Evolutionary conservation across 2,113 vertebrate genomes (phyloP), one percentile per base, ranked within the genome.

Genomic region (Ciconia maguari): DNA sequence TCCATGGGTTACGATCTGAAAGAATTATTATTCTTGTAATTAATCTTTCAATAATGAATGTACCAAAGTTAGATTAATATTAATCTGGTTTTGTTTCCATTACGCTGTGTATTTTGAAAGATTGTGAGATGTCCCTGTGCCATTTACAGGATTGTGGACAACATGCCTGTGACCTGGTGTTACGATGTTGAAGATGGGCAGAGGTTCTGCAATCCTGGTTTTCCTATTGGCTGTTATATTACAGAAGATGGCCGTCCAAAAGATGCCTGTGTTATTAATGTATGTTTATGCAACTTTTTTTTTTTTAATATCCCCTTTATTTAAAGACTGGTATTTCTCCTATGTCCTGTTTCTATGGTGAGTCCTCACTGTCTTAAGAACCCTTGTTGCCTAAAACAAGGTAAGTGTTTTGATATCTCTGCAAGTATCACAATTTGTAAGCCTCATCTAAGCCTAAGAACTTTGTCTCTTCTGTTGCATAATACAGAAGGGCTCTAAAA

Each of bases 121-220:
- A 36, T 27, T 20, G 29, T 72, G 48, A 83, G 62, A 16, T 80
- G 79, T 48, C n/a, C 17, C 58, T 58, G 1, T 95, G 79, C 27
- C 25, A 2, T 94, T 84, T 95, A 11, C 94, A 99, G 99, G 99
- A 99, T 99, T 95, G 98, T 99, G 95, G 99, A 99, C 98, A 99
- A 99, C 95, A 99, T 99, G 99, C 99, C 99, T 29, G 99, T 99
- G 68, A 99, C 99, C 0, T 99, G 99, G 99, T 99, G 99, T 97
- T 99, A 99, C 1, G 98, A 99, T 26, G 99, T 99, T 46, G 99
- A 99, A 97, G 99, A 99, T 49, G 93, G 97, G 49, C 99, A 99
- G 96, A 99, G 98, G 89, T 99, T 99, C 97, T 99, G 99, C 97
- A 99, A 99, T 98, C 99, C 99, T 65, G 99, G 99, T 54, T 99